Evolutionary conservation across 2,888 invertebrate species (phyloP).

Genomic region (Folsomia manolachei): DNA sequence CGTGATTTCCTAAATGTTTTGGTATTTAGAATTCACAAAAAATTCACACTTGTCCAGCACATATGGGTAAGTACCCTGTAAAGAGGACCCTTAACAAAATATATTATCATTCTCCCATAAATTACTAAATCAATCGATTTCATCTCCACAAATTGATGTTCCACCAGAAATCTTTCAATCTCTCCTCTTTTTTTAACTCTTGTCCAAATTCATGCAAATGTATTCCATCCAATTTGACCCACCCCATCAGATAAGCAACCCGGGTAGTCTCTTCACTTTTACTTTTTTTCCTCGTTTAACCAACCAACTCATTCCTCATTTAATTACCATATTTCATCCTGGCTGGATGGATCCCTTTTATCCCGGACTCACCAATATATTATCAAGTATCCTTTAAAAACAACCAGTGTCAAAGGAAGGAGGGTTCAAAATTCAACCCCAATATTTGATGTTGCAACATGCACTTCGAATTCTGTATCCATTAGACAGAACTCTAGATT

Average conservation of each 20-base stretch:
- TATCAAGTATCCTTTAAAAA: neutral
- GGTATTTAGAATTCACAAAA: too few species aligned
- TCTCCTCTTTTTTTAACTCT: conserved; percentile 11
- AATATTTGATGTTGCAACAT: neutral
- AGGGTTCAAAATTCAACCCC: neutral
- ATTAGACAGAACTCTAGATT: neutral
- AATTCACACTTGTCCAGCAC: too few species aligned
- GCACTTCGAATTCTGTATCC: too few species aligned
- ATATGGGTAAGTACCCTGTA: too few species aligned
- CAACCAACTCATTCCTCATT: conserved; percentile 9
- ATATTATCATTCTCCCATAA: too few species aligned
- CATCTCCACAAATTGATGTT: too few species aligned
- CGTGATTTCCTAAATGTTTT: too few species aligned
- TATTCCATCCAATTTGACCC: conserved; percentile 9
- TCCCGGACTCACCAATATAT: neutral
- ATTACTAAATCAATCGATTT: too few species aligned
- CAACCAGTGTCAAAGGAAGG: neutral
- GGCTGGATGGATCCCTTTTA: neutral
- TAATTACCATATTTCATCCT: conserved; percentile 19
- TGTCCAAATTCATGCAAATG: conserved; percentile 3
- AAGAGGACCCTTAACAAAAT: too few species aligned
- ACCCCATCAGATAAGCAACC: too few species aligned
- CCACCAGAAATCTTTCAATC: too few species aligned
- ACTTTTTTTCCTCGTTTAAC: too few species aligned
- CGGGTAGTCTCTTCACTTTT: conserved; percentile 6